Evolutionary conservation across 2,888 invertebrate genomes (phyloP).

Genomic region (Drosophila formosana): DNA sequence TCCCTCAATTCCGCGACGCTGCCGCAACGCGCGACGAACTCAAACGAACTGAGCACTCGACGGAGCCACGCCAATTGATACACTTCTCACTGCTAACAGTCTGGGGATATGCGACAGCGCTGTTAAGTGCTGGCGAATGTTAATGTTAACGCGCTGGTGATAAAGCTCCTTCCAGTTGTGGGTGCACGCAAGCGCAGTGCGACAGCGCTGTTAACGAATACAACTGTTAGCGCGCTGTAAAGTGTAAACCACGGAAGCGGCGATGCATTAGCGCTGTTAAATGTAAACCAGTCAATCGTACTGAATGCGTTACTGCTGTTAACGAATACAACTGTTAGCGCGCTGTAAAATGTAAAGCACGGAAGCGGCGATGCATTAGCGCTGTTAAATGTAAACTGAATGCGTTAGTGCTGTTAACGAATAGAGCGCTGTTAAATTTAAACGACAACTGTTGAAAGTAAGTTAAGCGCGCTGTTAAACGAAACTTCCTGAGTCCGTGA

Average conservation of each 20-base stretch:
- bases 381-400: background rate
- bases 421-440: background rate
- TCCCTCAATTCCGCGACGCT: conserved; percentile 17
- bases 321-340: background rate
- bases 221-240: background rate
- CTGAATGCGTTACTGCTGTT: too few species aligned
- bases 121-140: conserved; percentile 22
- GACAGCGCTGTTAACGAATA: background rate
- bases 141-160: conserved; percentile 20
- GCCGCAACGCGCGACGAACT: conserved; percentile 27
- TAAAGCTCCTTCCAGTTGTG: conserved; percentile 11
- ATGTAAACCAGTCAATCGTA: background rate
- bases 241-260: background rate
- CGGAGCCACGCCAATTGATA: conserved; percentile 21
- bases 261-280: background rate
- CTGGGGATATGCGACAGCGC: background rate
- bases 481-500: background rate
- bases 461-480: background rate
- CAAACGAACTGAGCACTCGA: conserved; percentile 39
- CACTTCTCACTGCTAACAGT: background rate
- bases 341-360: background rate
- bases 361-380: background rate
- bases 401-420: background rate
- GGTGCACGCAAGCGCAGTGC: background rate
- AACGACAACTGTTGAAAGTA: background rate